Conservation (phyloP, 2,888 invertebrate species). For the Vesta saturnalis region DNA sequence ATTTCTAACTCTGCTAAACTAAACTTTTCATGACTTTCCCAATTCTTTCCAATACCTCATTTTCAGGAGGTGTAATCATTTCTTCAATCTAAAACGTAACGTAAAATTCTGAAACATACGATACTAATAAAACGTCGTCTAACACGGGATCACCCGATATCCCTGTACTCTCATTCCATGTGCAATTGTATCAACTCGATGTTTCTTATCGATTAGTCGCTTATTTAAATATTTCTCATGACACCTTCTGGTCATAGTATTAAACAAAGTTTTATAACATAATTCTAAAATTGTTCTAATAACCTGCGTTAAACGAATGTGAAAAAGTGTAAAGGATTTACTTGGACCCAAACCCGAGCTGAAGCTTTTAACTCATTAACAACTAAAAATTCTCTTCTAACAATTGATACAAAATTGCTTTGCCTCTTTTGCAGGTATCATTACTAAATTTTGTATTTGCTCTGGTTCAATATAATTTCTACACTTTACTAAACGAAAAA, state of each 20-base stretch:
- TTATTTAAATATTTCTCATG: slow-evolving; percentile 75
- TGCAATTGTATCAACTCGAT: slow-evolving; percentile 83
- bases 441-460: slow-evolving; percentile 89
- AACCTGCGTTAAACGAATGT: slow-evolving; percentile 76
- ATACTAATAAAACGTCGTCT: slow-evolving; percentile 68
- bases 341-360: slow-evolving; percentile 74
- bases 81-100: slow-evolving; percentile 81
- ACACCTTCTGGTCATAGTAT: slow-evolving; percentile 73
- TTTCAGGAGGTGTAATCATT: slow-evolving; percentile 87
- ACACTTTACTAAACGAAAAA: slow-evolving; percentile 84
- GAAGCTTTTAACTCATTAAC: slow-evolving; percentile 71
- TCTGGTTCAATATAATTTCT: slow-evolving; percentile 91
- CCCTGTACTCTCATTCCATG: slow-evolving; percentile 80
- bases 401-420: slow-evolving; percentile 87
- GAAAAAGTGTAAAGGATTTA: slow-evolving; percentile 82
- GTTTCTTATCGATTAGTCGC: slow-evolving; percentile 86
- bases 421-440: slow-evolving; percentile 94
- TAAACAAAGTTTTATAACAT: slow-evolving; percentile 76
- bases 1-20: slow-evolving; percentile 82
- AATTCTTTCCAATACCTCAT: slow-evolving; percentile 77
- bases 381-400: slow-evolving; percentile 82
- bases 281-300: slow-evolving; percentile 75
- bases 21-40: slow-evolving; percentile 80
- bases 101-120: slow-evolving; percentile 51
- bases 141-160: slow-evolving; percentile 81